Conservation (phyloP, 2,888 invertebrate species). For the Parascotia fuliginaria region DNA sequence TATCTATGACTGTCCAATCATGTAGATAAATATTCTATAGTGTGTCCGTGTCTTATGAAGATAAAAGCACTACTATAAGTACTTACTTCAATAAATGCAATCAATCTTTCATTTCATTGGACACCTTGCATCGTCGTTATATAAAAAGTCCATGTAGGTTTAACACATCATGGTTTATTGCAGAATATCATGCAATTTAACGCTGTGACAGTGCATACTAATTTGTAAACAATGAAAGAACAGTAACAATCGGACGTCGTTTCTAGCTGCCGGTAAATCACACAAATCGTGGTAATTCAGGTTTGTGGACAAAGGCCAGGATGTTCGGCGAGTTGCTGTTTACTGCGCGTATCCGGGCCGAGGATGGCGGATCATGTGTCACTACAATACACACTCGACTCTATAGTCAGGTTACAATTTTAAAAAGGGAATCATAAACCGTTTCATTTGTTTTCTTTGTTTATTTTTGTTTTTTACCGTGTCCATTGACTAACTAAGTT, state of each 20-base stretch:
- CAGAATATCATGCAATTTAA: background rate
- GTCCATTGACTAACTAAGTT: too few relatives aligned
- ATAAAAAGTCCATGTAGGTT: too few relatives aligned
- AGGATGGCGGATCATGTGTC: constrained; percentile 47
- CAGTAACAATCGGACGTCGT: constrained; percentile 5
- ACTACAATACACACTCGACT: constrained; percentile 12
- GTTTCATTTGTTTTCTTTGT: constrained; percentile 17
- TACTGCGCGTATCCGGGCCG: constrained; percentile 56
- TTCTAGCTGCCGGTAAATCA: constrained; percentile 21
- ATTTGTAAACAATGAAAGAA: constrained; percentile 6
- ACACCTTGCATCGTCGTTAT: too few relatives aligned
- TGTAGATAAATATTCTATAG: too few relatives aligned
- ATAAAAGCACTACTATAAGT: too few relatives aligned
- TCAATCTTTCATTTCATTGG: too few relatives aligned
- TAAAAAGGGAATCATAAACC: constrained; percentile 34
- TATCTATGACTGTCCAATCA: too few relatives aligned
- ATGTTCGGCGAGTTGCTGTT: constrained; percentile 48
- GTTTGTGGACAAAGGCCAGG: constrained; percentile 54
- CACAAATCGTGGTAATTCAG: constrained; percentile 39
- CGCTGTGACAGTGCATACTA: background rate
- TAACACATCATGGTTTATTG: background rate
- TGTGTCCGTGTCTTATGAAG: too few relatives aligned
- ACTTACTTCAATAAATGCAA: too few relatives aligned
- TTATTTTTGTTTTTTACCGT: background rate
- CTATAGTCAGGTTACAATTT: constrained; percentile 13